Evolutionary conservation across 1,140 invertebrate species (phyloP).

Genomic region (Macrobrachium rosenbergii): DNA sequence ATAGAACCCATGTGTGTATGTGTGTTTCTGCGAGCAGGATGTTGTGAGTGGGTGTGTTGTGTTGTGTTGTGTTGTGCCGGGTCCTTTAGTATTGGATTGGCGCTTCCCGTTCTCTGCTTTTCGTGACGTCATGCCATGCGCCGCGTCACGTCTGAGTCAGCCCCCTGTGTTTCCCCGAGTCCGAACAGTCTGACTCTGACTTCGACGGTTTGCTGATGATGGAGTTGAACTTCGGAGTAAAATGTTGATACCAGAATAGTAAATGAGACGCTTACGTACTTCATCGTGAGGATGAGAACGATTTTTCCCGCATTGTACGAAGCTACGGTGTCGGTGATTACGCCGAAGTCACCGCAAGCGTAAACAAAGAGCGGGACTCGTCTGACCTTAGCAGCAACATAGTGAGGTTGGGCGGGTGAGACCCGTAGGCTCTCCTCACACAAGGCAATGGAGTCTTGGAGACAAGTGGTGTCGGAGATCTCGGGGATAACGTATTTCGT

Average conservation of each 20-base stretch:
- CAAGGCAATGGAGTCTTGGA: not conserved
- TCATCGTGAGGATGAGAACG: too few species aligned
- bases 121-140: slow-evolving; percentile 12
- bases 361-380: not conserved
- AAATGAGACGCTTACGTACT: too few species aligned
- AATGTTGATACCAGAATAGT: too few species aligned
- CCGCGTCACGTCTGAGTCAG: slow-evolving; percentile 16
- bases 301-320: too few species aligned
- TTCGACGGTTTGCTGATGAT: too few species aligned
- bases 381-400: not conserved
- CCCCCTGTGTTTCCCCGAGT: not conserved
- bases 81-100: slow-evolving; percentile 11
- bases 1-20: not conserved
- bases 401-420: slow-evolving; percentile 2
- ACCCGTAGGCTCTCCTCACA: slow-evolving; percentile 16
- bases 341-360: not conserved
- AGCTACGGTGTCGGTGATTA: not conserved
- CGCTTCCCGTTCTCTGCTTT: slow-evolving; percentile 15
- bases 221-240: too few species aligned
- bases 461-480: not conserved
- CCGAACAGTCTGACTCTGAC: not conserved
- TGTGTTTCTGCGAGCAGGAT: not conserved
- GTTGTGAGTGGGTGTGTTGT: not conserved
- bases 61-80: not conserved
- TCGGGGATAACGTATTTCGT: not conserved